Evolutionary conservation across 2,113 vertebrate genomes (phyloP).

Genomic region (Enhydra lutris): DNA sequence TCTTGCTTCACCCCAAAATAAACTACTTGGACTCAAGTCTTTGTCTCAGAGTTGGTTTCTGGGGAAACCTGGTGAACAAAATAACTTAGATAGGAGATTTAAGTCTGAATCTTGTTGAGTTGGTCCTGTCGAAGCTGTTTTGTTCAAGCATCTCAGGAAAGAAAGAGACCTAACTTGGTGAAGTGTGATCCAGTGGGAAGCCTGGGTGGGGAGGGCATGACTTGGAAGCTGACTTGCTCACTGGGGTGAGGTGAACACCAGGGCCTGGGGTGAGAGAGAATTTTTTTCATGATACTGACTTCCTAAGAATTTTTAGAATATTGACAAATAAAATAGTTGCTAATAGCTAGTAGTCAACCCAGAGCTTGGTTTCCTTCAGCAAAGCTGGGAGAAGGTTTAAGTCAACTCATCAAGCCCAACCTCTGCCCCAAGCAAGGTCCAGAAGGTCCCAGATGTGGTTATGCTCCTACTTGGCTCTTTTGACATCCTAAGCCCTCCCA

Average conservation of each 20-base stretch:
- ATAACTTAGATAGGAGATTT: neutral
- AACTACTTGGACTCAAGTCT: neutral
- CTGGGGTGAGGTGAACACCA: neutral
- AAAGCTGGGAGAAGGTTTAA: neutral
- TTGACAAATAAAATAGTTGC: neutral
- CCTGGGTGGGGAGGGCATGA: neutral
- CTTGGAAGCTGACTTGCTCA: neutral
- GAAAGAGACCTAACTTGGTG: neutral
- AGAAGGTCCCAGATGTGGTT: neutral
- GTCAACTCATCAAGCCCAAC: neutral
- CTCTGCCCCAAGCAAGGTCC: neutral
- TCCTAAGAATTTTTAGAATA: constrained; percentile 16
- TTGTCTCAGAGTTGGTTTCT: neutral
- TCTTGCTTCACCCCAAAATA: neutral
- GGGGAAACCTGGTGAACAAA: neutral
- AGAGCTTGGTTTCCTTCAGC: constrained; percentile 1
- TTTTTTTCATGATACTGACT: neutral
- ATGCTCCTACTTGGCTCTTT: neutral
- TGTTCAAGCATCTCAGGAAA: neutral
- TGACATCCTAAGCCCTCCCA: neutral
- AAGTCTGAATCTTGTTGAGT: neutral
- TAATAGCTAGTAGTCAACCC: neutral
- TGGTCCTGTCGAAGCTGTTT: neutral
- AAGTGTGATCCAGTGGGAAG: neutral
- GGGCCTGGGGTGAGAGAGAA: neutral